These are phyloP conservation scores for Synaphobranchus kaupii DNA, from an alignment of 2,797 vertebrate species.

Conservation along the genomic window DNA sequence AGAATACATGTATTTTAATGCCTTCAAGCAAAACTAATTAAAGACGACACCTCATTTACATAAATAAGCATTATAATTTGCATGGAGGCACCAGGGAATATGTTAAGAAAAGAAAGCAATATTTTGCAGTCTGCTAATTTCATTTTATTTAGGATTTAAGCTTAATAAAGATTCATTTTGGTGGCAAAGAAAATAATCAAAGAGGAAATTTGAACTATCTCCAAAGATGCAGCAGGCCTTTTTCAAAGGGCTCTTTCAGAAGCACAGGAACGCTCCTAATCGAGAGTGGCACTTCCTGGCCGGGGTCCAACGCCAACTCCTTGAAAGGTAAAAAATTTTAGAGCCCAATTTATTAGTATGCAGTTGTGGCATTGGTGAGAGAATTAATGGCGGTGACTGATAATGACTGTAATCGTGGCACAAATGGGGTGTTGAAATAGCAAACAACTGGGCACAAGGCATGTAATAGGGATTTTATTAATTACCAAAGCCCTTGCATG, in stretches of 20 bases:
- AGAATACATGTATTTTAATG: conserved; percentile 88
- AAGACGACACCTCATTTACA: conserved; percentile 86
- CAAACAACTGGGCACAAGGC: conserved; percentile 85
- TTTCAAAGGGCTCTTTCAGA: conserved; percentile 76
- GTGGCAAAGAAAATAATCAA: conserved; percentile 78
- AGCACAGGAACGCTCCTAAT: conserved; percentile 80
- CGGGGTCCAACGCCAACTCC: conserved; percentile 77
- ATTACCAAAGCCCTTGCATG: conserved; percentile 74
- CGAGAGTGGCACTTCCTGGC: conserved; percentile 81
- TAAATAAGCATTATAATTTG: conserved; percentile 89
- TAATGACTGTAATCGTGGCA: conserved; percentile 87
- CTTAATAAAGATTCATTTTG: conserved; percentile 86
- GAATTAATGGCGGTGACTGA: conserved; percentile 86
- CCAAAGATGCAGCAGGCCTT: conserved; percentile 80
- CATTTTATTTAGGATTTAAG: conserved; percentile 85
- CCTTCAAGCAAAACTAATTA: conserved; percentile 88
- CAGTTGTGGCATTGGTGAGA: conserved; percentile 79
- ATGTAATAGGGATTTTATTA: conserved; percentile 87
- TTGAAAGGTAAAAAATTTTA: conserved; percentile 82
- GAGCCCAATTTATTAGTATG: conserved; percentile 85
- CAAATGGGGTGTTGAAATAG: conserved; percentile 88
- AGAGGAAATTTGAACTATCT: conserved; percentile 80
- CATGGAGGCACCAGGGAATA: conserved; percentile 82
- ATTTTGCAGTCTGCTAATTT: conserved; percentile 86
- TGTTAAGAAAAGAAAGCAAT: conserved; percentile 82